phyloP scores from a whole-genome alignment of 2,797 vertebrate species.

The Mus caroli region DNA sequence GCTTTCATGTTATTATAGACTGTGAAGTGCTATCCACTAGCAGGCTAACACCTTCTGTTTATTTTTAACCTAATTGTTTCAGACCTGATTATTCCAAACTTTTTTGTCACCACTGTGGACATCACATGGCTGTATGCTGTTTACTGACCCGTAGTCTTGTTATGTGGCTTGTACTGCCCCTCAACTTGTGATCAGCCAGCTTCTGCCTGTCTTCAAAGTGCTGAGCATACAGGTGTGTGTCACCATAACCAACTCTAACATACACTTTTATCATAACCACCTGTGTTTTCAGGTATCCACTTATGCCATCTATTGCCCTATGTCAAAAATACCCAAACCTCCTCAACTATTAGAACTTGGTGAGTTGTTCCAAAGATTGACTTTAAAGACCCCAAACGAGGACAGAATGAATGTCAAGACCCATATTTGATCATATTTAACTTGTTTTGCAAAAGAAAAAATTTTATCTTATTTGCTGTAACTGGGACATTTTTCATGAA shows the following conservation, averaged over 20 bases:
- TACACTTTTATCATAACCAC: not conserved
- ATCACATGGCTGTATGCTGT: not conserved
- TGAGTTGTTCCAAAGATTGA: constrained; percentile 26
- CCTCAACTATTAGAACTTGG: constrained; percentile 14
- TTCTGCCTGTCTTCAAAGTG: not conserved
- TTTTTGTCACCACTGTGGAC: not conserved
- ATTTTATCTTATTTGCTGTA: not conserved
- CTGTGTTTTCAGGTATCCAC: not conserved
- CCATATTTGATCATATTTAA: constrained; percentile 18
- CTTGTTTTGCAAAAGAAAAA: not conserved
- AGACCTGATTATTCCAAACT: not conserved
- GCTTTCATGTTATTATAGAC: not conserved
- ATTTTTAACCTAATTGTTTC: constrained; percentile 44
- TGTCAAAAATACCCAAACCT: not conserved
- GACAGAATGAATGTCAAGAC: constrained; percentile 15
- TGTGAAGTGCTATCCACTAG: not conserved
- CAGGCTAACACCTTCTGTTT: not conserved
- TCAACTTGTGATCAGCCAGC: not conserved
- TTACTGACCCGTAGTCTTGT: not conserved
- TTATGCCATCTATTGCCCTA: constrained; percentile 13
- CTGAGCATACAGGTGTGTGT: not conserved
- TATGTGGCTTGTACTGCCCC: not conserved
- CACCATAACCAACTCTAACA: not conserved
- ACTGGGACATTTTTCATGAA: constrained; percentile 4
- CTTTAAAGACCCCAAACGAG: not conserved